These are phyloP conservation scores for Halyomorpha halys DNA, from an alignment of 1,140 invertebrate species.

Conservation along the genomic window DNA sequence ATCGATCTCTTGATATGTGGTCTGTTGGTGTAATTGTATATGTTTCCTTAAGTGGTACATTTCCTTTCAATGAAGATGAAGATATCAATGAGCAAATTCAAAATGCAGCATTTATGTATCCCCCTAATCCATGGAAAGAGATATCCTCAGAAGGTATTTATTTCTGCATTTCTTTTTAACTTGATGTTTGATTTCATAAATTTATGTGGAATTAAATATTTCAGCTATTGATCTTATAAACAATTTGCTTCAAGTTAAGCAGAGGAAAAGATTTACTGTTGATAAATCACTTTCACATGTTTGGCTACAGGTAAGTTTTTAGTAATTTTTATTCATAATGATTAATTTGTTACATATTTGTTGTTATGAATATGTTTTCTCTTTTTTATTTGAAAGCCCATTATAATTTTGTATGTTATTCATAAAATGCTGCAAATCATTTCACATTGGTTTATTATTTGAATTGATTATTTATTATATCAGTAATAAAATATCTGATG, in stretches of 20 bases:
- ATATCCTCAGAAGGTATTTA: slow-evolving; percentile 83
- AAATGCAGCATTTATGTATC: slow-evolving; percentile 99
- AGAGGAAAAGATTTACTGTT: slow-evolving; percentile 90
- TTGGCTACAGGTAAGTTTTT: slow-evolving; percentile 73
- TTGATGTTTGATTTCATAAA: slow-evolving; percentile 21
- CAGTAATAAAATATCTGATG: too few species aligned
- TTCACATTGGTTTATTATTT: too few species aligned
- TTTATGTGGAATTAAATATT: slow-evolving; percentile 36
- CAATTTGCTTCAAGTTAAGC: slow-evolving; percentile 96
- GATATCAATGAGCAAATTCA: slow-evolving; percentile 99
- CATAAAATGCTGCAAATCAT: too few species aligned
- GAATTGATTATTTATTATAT: too few species aligned
- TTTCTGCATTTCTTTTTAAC: neutral
- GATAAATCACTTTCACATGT: slow-evolving; percentile 90
- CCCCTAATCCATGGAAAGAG: slow-evolving; percentile 94
- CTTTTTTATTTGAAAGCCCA: neutral
- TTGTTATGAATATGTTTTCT: neutral
- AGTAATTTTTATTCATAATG: slow-evolving; percentile 1
- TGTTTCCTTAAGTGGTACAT: slow-evolving; percentile 91
- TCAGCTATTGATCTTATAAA: slow-evolving; percentile 95
- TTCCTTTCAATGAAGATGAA: slow-evolving; percentile 99
- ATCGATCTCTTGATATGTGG: slow-evolving; percentile 98
- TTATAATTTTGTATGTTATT: too few species aligned
- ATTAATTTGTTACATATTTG: neutral
- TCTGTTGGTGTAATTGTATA: slow-evolving; percentile 98